phyloP scores from a whole-genome alignment of 2,113 vertebrate species.

The Tragelaphus strepsiceros region DNA sequence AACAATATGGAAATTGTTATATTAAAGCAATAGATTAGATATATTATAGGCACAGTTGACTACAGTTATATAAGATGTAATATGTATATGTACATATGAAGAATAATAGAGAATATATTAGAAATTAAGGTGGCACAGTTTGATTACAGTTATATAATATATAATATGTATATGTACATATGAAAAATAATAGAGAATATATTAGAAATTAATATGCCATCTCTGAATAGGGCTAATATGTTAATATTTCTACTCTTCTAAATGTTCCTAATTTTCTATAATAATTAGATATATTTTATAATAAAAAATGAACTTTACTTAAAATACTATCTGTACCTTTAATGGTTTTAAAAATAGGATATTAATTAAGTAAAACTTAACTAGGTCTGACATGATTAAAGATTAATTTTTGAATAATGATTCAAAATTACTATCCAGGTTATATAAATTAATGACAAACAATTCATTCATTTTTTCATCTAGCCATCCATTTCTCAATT shows the following conservation, averaged over 20 bases:
- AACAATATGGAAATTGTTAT: neutral
- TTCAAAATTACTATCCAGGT: conserved; percentile 23
- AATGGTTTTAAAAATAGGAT: conserved; percentile 46
- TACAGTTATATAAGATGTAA: neutral
- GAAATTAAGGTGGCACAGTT: too few relatives aligned
- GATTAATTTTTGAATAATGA: conserved; percentile 64
- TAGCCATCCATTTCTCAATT: neutral
- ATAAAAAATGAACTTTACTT: too few relatives aligned
- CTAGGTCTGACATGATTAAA: conserved; percentile 38
- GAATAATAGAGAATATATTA: too few relatives aligned
- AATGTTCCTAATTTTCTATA: too few relatives aligned
- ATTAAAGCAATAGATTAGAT: neutral
- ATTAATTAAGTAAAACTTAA: conserved; percentile 63
- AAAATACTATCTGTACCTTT: too few relatives aligned
- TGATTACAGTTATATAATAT: too few relatives aligned
- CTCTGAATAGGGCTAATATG: neutral
- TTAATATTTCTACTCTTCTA: neutral
- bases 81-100: too few relatives aligned
- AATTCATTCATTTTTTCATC: conserved; percentile 18
- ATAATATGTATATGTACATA: too few relatives aligned
- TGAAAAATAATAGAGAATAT: too few relatives aligned
- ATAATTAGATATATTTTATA: too few relatives aligned
- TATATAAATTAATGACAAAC: conserved; percentile 36
- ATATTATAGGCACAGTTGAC: neutral
- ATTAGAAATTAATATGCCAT: neutral